Conservation (phyloP, 2,113 vertebrate genomes). For the Grallaria varia region DNA sequence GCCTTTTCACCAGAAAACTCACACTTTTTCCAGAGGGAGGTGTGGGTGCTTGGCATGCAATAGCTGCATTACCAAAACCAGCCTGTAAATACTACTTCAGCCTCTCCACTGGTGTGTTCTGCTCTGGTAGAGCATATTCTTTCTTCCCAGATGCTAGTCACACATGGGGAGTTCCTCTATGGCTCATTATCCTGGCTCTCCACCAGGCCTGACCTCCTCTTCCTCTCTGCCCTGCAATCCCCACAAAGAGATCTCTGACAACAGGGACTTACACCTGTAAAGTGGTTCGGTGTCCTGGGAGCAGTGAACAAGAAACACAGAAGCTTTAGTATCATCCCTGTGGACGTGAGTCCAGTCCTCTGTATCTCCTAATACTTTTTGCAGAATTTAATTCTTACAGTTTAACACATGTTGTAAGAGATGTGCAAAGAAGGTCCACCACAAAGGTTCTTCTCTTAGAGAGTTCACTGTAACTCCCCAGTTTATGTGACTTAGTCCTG, state of each 20-base stretch:
- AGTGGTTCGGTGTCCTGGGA: not conserved
- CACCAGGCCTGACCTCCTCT: not conserved
- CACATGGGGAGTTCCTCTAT: not conserved
- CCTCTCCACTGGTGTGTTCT: not conserved
- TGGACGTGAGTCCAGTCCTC: not conserved
- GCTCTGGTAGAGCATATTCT: not conserved
- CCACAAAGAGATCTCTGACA: not conserved
- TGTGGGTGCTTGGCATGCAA: not conserved
- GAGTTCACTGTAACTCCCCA: not conserved
- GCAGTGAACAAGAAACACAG: not conserved
- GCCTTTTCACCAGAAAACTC: not conserved
- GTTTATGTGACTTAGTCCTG: not conserved
- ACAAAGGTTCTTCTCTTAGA: not conserved
- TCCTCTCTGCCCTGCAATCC: not conserved
- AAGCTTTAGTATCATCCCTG: not conserved
- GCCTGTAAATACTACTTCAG: not conserved
- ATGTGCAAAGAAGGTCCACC: not conserved
- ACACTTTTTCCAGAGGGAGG: not conserved
- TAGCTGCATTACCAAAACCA: not conserved
- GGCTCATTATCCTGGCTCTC: not conserved
- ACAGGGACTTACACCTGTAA: not conserved
- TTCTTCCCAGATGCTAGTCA: not conserved
- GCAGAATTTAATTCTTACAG: not conserved
- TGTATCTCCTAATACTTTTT: not conserved
- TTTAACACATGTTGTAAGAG: not conserved